phyloP scores from a whole-genome alignment of 2,888 invertebrate genomes.

The Ophioninae sp. region DNA sequence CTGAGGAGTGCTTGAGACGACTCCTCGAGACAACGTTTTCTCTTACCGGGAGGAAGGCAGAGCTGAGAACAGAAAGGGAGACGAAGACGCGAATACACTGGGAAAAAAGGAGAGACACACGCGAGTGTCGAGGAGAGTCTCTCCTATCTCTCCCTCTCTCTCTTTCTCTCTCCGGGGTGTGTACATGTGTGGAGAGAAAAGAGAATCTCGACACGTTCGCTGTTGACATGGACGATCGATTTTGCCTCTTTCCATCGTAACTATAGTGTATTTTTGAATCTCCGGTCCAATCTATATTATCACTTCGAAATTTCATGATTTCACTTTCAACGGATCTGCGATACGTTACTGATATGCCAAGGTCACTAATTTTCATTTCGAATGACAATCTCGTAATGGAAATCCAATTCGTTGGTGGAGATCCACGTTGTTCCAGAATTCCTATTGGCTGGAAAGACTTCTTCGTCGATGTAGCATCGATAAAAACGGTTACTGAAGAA shows the following conservation, averaged over 20 bases:
- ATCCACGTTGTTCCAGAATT: neutral
- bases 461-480: neutral
- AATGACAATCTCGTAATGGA: neutral
- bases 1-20: conserved; percentile 57
- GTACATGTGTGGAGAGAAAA: conserved; percentile 30
- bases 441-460: neutral
- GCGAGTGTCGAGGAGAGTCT: conserved; percentile 53
- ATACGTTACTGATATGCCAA: neutral
- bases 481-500: neutral
- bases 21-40: conserved; percentile 58
- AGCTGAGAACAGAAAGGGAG: neutral
- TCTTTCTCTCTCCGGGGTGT: conserved; percentile 8
- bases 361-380: conserved; percentile 3
- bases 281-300: conserved; percentile 51
- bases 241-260: conserved; percentile 50
- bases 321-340: neutral
- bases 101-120: conserved; percentile 31
- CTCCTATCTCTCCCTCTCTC: conserved; percentile 28
- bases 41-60: conserved; percentile 47
- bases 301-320: conserved; percentile 56
- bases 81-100: conserved; percentile 23
- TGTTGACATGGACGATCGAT: conserved; percentile 64
- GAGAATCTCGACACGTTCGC: conserved; percentile 61
- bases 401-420: neutral
- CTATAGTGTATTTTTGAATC: conserved; percentile 57